These are phyloP conservation scores for Ichneumoninae sp. DNA, from an alignment of 2,888 invertebrate species.

Conservation along the genomic window DNA sequence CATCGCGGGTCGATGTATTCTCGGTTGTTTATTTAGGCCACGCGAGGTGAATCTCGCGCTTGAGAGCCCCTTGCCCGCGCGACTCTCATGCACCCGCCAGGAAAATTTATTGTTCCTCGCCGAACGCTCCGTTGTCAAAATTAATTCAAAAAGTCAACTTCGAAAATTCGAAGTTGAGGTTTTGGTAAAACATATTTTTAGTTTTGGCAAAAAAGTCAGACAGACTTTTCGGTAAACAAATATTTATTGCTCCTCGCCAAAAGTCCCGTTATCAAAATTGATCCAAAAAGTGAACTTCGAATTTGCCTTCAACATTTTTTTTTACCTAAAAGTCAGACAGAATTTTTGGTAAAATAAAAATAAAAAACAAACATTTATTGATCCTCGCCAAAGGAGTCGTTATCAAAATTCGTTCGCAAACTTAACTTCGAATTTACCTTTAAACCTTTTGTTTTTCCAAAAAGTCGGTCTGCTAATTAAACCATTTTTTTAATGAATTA, in stretches of 20 bases:
- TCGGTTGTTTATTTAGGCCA: slow-evolving; percentile 85
- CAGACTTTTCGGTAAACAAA: neutral
- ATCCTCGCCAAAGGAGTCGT: neutral
- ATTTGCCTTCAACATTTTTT: no score
- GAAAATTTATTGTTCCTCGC: slow-evolving; percentile 44
- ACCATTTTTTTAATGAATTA: no score
- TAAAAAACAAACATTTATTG: slow-evolving; percentile 29
- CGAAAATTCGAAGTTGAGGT: no score
- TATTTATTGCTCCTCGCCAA: slow-evolving; percentile 35
- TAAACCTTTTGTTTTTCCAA: no score
- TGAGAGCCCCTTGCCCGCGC: slow-evolving; percentile 15
- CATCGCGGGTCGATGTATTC: slow-evolving; percentile 83
- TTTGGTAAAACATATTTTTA: no score
- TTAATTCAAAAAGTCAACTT: slow-evolving; percentile 13
- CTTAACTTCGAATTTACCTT: neutral
- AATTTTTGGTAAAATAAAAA: no score
- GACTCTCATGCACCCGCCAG: slow-evolving; percentile 34
- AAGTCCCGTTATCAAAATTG: neutral
- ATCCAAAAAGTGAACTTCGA: neutral
- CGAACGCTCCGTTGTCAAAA: neutral
- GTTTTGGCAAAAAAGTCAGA: no score
- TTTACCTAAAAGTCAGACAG: no score
- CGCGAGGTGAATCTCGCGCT: slow-evolving; percentile 81
- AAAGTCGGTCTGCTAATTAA: no score
- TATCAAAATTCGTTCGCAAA: neutral